Base-by-base conservation (phyloP, 2,113 vertebrate genomes). In the Microtus oregoni region DNA sequence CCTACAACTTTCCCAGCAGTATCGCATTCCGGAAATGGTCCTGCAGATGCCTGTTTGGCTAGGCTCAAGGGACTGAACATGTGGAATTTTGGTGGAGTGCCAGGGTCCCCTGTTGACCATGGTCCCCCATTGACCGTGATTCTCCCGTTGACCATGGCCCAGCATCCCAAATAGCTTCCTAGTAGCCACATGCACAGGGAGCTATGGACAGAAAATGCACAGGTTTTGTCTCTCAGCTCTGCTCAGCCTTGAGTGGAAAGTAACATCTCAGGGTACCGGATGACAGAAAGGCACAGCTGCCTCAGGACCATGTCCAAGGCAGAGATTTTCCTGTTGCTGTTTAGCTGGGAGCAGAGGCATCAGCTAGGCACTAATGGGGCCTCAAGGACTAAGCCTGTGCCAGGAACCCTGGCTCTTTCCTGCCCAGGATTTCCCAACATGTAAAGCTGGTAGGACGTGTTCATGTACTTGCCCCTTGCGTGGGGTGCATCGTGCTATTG, bases 1-100 rank as follows among this genome's bases (percentile, higher is more conserved):
- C 95, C 95, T 90, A 70, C 86, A n/a, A 13, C 82, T 95, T 95
- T 97, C 97, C 94, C 96, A 97, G 90, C 72, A 73, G 85, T 26
- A 1, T 26, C 17, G 26, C 77, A 83, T 94, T 86, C 95, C 73
- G 92, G 96, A 95, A 95, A 35, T 52, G 92, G 73, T 24, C 90
- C 81, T 75, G 92, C 92, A 26, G 90, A 93, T 93, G 94, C 86
- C 78, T 61, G 73, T 3, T 47, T 63, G 52, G 58, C 35, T 73
- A 52, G 86, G 94, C 83, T 90, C 94, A 30, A 86, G 95, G 90
- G 75, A 41, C 55, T 72, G 38, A 90, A 68, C 75, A 79, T 89
- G 95, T 47, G 97, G 96, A 90, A 90, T 95, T 88, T 19, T 82
- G 96, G 95, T 94, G 2, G 13, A 28, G 75, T 76, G 73, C 86